Conservation (phyloP, 2,888 invertebrate species). For the Homarus gammarus region DNA sequence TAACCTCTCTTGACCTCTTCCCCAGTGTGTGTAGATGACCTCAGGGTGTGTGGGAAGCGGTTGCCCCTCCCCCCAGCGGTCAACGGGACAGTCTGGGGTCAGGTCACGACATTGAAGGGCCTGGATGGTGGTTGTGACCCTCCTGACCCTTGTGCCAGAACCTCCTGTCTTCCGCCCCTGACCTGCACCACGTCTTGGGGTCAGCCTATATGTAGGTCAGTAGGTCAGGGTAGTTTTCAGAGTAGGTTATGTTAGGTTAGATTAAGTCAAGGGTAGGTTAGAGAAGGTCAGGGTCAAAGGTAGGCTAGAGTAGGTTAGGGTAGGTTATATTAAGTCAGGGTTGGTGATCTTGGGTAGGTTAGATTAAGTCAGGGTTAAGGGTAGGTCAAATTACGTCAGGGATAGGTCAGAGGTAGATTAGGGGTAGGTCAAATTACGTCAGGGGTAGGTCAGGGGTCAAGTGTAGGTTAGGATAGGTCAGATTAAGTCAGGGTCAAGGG, state of each 20-base stretch:
- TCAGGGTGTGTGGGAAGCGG: constrained; percentile 57
- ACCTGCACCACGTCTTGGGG: constrained; percentile 54
- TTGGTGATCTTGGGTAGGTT: neutral
- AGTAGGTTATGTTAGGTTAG: too few relatives aligned
- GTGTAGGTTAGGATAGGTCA: neutral
- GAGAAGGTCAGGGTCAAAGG: neutral
- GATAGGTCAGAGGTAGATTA: too few relatives aligned
- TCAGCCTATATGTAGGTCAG: constrained; percentile 67
- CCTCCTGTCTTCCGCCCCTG: constrained; percentile 54
- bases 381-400: too few relatives aligned
- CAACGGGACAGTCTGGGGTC: constrained; percentile 74
- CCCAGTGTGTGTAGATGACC: constrained; percentile 61
- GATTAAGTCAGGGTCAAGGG: too few relatives aligned
- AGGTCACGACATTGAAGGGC: constrained; percentile 59
- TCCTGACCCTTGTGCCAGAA: constrained; percentile 43
- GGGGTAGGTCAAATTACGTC: too few relatives aligned
- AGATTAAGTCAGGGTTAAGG: too few relatives aligned
- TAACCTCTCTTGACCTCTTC: neutral
- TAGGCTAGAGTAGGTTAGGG: too few relatives aligned
- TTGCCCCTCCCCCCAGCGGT: constrained; percentile 64
- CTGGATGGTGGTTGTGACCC: constrained; percentile 45
- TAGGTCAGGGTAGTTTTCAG: too few relatives aligned
- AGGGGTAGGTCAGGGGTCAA: neutral
- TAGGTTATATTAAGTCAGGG: neutral
- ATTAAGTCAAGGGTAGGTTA: too few relatives aligned